phyloP scores from a whole-genome alignment of 2,113 vertebrate genomes.

The Cochlearius cochlearius region DNA sequence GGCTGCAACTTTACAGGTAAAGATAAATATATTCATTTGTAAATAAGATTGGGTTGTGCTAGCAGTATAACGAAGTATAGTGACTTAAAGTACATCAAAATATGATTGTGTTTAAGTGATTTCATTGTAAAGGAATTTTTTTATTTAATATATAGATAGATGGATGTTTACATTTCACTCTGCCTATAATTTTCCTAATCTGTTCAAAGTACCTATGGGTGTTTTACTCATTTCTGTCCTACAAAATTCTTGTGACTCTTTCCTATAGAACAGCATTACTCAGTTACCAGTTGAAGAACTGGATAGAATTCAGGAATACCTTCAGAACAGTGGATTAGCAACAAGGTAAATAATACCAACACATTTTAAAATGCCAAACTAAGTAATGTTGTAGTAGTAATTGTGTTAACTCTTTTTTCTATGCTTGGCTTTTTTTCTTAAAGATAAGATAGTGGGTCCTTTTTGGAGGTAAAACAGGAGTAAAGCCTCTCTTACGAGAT shows the following conservation, averaged over 20 bases:
- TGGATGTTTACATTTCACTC: neutral
- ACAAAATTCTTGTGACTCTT: neutral
- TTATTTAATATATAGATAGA: rapidly evolving
- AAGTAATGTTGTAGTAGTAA: neutral
- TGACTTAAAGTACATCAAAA: neutral
- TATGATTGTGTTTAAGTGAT: neutral
- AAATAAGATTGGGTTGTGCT: neutral
- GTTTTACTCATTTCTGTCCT: neutral
- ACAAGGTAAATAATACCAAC: constrained; percentile 78
- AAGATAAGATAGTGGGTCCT: neutral
- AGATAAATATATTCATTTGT: rapidly evolving
- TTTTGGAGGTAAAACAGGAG: neutral
- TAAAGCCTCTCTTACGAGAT: neutral
- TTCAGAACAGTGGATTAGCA: constrained; percentile 90
- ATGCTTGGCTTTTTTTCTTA: neutral
- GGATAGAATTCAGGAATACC: constrained; percentile 90
- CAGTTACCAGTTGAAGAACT: constrained; percentile 93
- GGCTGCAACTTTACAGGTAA: constrained; percentile 92
- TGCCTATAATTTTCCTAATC: neutral
- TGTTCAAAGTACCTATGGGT: neutral
- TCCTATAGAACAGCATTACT: constrained; percentile 85
- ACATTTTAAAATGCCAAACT: neutral
- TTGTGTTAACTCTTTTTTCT: neutral
- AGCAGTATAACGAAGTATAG: neutral
- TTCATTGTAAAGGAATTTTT: neutral